These are phyloP conservation scores for Dolichomitus sp. DNA, from an alignment of 2,888 invertebrate species.

Conservation along the genomic window DNA sequence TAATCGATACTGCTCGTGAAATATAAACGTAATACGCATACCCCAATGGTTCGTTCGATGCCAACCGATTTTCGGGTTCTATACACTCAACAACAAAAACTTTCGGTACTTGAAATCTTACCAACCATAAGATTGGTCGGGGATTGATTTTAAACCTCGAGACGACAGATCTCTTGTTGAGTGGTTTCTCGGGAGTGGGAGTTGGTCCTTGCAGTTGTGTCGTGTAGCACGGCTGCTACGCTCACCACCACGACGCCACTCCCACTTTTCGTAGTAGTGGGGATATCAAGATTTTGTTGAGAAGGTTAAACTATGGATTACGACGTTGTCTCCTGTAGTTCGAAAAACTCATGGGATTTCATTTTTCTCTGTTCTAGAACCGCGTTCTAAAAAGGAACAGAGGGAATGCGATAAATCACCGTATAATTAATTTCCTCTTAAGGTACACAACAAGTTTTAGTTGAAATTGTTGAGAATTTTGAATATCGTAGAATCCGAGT, in stretches of 20 bases:
- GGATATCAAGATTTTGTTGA: background rate
- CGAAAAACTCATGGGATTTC: conserved; percentile 9
- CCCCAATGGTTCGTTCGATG: too few species aligned
- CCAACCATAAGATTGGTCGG: background rate
- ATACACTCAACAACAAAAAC: background rate
- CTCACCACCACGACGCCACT: background rate
- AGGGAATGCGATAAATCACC: conserved; percentile 37
- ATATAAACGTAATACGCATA: background rate
- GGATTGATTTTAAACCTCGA: background rate
- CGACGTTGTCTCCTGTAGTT: background rate
- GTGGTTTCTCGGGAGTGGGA: background rate
- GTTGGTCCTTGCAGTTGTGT: background rate
- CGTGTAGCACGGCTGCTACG: background rate
- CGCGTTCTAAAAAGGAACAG: conserved; percentile 45
- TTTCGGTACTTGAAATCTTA: background rate
- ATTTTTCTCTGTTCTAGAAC: conserved; percentile 55
- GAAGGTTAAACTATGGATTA: conserved; percentile 7
- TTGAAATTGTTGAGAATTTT: background rate
- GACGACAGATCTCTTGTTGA: background rate
- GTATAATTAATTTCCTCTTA: background rate
- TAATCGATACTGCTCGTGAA: conserved; percentile 1
- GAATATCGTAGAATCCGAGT: background rate
- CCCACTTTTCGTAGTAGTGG: background rate
- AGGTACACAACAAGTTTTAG: background rate
- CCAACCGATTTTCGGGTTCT: conserved; percentile 17